Percentiles rank a stretch among this genome's conserved stretches.
These are phyloP conservation scores for Cordilura impudica DNA, from an alignment of 2,888 invertebrate genomes.

Conservation along the genomic window DNA sequence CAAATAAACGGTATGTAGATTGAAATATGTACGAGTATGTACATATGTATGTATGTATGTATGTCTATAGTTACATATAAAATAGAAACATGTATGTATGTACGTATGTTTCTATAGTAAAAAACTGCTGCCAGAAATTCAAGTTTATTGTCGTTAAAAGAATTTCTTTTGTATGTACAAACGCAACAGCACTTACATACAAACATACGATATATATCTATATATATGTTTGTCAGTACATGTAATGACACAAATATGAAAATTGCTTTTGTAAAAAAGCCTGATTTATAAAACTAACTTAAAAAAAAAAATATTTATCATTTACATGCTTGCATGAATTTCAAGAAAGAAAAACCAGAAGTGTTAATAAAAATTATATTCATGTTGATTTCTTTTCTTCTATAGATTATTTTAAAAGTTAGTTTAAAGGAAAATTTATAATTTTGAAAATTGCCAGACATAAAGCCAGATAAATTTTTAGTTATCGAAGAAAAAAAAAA, in stretches of 20 bases:
- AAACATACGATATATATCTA: background rate
- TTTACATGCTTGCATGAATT: background rate
- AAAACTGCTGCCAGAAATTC: conserved; percentile 42
- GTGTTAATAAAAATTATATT: background rate
- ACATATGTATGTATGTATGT: no score
- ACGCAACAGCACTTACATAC: background rate
- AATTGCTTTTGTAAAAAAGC: conserved; percentile 42
- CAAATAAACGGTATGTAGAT: no score
- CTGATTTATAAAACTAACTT: conserved; percentile 51
- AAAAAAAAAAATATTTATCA: background rate
- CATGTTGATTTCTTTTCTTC: no score
- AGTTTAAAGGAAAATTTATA: no score
- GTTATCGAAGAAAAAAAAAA: no score
- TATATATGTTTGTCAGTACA: conserved; percentile 9
- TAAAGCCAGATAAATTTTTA: no score
- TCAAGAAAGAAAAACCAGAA: background rate
- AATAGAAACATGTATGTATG: background rate
- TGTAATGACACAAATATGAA: conserved; percentile 56
- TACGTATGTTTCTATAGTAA: background rate
- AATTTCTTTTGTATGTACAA: conserved; percentile 48
- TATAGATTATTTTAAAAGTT: no score
- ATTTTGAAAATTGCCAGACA: no score
- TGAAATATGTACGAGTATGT: no score
- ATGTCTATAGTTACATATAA: no score
- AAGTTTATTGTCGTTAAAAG: conserved; percentile 46